Percentiles rank a stretch among this genome's conserved stretches.
Conservation (phyloP, 2,888 invertebrate species). For the Tiliacea citrago region DNA sequence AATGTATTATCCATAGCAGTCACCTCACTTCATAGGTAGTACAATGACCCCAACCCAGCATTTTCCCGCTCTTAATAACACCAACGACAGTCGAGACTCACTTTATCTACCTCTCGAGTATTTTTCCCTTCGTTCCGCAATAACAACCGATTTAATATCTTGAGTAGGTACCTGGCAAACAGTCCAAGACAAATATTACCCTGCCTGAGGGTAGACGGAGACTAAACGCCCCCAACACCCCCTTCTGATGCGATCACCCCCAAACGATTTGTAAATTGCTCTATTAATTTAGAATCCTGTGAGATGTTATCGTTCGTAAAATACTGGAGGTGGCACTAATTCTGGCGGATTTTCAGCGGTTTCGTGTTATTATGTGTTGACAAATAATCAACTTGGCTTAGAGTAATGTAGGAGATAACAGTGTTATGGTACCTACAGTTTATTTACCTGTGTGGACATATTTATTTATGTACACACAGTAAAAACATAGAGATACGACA, state of each 20-base stretch:
- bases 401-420: slow-evolving; percentile 17
- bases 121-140: slow-evolving; percentile 55
- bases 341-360: slow-evolving; percentile 31
- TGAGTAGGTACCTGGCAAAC: slow-evolving; percentile 54
- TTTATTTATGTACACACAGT: too few species aligned
- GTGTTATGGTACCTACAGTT: slow-evolving; percentile 6
- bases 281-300: slow-evolving; percentile 75
- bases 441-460: not conserved
- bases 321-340: slow-evolving; percentile 66
- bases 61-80: slow-evolving; percentile 30
- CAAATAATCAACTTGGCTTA: slow-evolving; percentile 27
- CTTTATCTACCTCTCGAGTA: slow-evolving; percentile 54
- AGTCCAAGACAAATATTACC: slow-evolving; percentile 56
- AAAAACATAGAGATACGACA: too few species aligned
- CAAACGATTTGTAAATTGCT: slow-evolving; percentile 79
- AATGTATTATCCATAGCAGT: slow-evolving; percentile 14
- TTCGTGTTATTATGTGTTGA: slow-evolving; percentile 33
- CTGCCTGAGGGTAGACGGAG: slow-evolving; percentile 41
- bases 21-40: slow-evolving; percentile 15
- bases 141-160: slow-evolving; percentile 63
- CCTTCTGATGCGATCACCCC: slow-evolving; percentile 66
- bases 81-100: slow-evolving; percentile 26
- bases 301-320: slow-evolving; percentile 75
- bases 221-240: slow-evolving; percentile 37
- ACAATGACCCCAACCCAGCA: slow-evolving; percentile 38